A percentile compares a stretch with the other conserved stretches of the same genome.
These are phyloP conservation scores for Anniella stebbinsi DNA, from an alignment of 2,797 vertebrate species.

Conservation along the genomic window DNA sequence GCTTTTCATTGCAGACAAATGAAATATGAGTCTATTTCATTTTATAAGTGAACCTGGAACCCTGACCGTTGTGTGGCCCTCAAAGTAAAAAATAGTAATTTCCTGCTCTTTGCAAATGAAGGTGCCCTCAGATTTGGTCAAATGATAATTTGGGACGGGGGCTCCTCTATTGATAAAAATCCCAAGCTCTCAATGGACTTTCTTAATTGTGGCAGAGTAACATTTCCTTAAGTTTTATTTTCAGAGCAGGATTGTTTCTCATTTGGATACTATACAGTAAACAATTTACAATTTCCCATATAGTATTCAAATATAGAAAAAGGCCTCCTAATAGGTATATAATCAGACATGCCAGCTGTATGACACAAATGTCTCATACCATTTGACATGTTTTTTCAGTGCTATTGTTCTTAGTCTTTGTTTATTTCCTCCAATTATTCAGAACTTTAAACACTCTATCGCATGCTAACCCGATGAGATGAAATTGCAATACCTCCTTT, in stretches of 20 bases:
- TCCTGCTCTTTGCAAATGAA: slow-evolving; percentile 63
- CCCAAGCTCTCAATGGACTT: slow-evolving; percentile 59
- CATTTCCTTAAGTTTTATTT: slow-evolving; percentile 71
- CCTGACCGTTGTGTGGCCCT: slow-evolving; percentile 46
- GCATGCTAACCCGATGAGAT: slow-evolving; percentile 55
- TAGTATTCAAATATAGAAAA: slow-evolving; percentile 73
- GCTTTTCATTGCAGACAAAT: accelerated
- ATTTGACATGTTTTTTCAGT: slow-evolving; percentile 50
- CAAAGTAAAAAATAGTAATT: slow-evolving; percentile 49
- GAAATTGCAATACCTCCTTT: slow-evolving; percentile 48
- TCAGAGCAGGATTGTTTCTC: slow-evolving; percentile 64
- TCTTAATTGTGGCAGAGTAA: slow-evolving; percentile 60
- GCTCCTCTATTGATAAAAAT: slow-evolving; percentile 51
- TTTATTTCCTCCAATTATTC: slow-evolving; percentile 73
- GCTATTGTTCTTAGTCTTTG: slow-evolving; percentile 60
- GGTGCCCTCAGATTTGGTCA: slow-evolving; percentile 65
- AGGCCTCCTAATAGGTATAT: slow-evolving; percentile 62
- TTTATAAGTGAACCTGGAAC: slow-evolving; percentile 40
- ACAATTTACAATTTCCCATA: slow-evolving; percentile 62
- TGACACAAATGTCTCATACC: slow-evolving; percentile 52
- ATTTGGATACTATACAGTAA: slow-evolving; percentile 75
- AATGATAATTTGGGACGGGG: slow-evolving; percentile 66
- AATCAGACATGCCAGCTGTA: slow-evolving; percentile 63
- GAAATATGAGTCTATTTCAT: slow-evolving; percentile 35
- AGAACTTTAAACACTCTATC: slow-evolving; percentile 61